Evolutionary conservation across 2,797 vertebrate species (phyloP).

Genomic region (Neoniphon sammara): DNA sequence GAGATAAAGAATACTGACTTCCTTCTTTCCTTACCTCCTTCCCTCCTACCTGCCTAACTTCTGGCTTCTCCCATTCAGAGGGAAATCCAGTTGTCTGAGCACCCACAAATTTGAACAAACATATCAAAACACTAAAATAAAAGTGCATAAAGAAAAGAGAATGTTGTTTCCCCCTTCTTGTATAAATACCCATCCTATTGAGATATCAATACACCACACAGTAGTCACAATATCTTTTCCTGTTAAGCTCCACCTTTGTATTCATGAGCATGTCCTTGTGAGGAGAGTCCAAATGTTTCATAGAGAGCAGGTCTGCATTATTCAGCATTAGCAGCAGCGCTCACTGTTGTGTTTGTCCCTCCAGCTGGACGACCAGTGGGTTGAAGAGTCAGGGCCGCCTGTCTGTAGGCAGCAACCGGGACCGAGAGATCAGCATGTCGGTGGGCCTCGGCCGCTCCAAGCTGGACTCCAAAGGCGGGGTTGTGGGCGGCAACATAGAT

Average conservation of each 20-base stretch:
- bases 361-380: constrained; percentile 98
- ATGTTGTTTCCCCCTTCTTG: too few relatives aligned
- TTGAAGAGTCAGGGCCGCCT: constrained; percentile 98
- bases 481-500: constrained; percentile 98
- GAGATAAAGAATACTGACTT: too few relatives aligned
- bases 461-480: constrained; percentile 97
- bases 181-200: too few relatives aligned
- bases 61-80: too few relatives aligned
- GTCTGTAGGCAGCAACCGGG: constrained; percentile 96
- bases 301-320: constrained; percentile 45
- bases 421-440: constrained; percentile 98
- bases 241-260: constrained; percentile 33
- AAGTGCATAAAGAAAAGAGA: too few relatives aligned
- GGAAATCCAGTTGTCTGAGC: too few relatives aligned
- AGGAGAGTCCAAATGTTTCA: constrained; percentile 55
- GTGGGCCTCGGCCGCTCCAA: constrained; percentile 97
- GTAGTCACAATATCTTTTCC: not conserved
- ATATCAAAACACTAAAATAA: too few relatives aligned
- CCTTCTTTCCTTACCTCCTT: too few relatives aligned
- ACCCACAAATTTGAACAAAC: too few relatives aligned
- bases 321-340: constrained; percentile 38
- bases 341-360: constrained; percentile 51
- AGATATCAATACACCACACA: too few relatives aligned
- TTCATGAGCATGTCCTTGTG: constrained; percentile 12
- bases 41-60: too few relatives aligned